A percentile compares a stretch with the other conserved stretches of the same genome.
These are phyloP conservation scores for Ispidina picta DNA, from an alignment of 2,797 vertebrate genomes.

Conservation along the genomic window DNA sequence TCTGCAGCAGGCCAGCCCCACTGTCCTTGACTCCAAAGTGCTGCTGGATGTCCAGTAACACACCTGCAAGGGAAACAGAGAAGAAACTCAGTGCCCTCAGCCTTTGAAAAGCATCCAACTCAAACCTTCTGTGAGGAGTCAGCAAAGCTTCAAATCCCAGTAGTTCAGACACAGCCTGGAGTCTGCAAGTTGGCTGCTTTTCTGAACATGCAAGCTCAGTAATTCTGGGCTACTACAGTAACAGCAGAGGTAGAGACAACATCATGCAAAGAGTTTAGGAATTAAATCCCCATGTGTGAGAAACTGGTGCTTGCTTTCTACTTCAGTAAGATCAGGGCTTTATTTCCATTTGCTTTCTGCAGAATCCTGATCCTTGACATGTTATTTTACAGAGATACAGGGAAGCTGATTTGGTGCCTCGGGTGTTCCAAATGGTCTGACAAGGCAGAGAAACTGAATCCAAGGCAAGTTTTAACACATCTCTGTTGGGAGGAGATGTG, in stretches of 20 bases:
- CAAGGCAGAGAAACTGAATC: not conserved
- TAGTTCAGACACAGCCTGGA: not conserved
- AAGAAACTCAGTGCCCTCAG: not conserved
- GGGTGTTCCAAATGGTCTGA: not conserved
- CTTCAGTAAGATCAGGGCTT: not conserved
- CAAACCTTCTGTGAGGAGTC: not conserved
- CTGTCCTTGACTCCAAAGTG: constrained; percentile 91
- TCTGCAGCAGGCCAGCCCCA: constrained; percentile 90
- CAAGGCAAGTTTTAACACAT: constrained; percentile 10
- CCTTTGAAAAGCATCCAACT: not conserved
- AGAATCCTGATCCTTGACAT: not conserved
- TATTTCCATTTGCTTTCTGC: not conserved
- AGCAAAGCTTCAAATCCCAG: not conserved
- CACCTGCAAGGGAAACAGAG: constrained; percentile 80
- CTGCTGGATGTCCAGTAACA: constrained; percentile 92
- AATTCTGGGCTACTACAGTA: not conserved
- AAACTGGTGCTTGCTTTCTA: not conserved
- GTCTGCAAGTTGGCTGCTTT: not conserved
- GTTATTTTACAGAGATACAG: not conserved
- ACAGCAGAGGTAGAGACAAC: not conserved
- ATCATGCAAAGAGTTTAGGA: not conserved
- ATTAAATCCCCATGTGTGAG: not conserved
- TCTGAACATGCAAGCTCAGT: not conserved
- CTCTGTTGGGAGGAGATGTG: not conserved
- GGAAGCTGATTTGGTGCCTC: not conserved